phyloP scores from a whole-genome alignment of 2,888 invertebrate genomes.

The Aelia acuminata region DNA sequence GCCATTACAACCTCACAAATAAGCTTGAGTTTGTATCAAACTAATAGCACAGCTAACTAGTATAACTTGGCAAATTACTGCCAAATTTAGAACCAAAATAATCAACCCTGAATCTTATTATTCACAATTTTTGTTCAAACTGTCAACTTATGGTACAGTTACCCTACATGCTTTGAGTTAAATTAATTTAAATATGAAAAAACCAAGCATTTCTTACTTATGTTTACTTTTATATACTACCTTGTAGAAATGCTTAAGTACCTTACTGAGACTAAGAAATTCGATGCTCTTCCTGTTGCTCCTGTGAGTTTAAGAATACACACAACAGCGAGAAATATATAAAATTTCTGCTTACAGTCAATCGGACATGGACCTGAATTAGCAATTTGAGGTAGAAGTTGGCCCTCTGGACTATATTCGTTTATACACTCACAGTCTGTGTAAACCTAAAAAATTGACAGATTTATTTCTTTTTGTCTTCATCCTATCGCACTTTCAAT shows the following conservation, averaged over 20 bases:
- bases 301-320: constrained; percentile 66
- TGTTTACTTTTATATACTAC: background rate
- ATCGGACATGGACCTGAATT: constrained; percentile 65
- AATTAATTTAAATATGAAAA: too few species aligned
- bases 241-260: constrained; percentile 57
- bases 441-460: constrained; percentile 63
- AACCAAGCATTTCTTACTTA: background rate
- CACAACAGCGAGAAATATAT: constrained; percentile 66
- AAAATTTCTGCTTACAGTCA: constrained; percentile 65
- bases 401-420: constrained; percentile 47
- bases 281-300: constrained; percentile 66
- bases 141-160: too few species aligned
- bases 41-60: too few species aligned
- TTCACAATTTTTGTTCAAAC: too few species aligned
- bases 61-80: too few species aligned
- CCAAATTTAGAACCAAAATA: too few species aligned
- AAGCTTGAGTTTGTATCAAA: too few species aligned
- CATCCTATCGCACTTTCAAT: too few species aligned
- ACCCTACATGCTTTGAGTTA: too few species aligned
- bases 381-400: constrained; percentile 58
- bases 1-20: too few species aligned
- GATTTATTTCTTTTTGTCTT: background rate
- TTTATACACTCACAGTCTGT: constrained; percentile 64
- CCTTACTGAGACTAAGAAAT: constrained; percentile 67
- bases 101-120: too few species aligned